Evolutionary conservation across 2,113 vertebrate species (phyloP), one percentile per base, ranked within the genome.

Genomic region (Psittacula cyanocephala): DNA sequence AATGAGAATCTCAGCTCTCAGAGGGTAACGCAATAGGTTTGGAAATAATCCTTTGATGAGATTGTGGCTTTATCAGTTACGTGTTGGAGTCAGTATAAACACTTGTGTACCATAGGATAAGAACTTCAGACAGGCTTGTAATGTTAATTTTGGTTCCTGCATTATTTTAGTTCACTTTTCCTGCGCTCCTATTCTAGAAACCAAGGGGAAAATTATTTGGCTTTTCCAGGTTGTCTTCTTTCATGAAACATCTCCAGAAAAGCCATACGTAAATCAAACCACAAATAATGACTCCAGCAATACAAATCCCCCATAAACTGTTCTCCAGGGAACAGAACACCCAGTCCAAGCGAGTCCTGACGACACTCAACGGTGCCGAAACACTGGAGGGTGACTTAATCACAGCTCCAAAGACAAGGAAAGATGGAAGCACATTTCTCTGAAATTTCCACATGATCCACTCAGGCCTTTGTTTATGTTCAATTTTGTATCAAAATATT

Each of bases 41-140:
- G 80, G 91, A 97, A 98, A 96, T 96, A 97, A 97, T 97, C 91
- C 94, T 97, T 97, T 95, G 95, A 95, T 97, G 91, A 97, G 89
- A 96, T 33, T 97, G 91, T 92, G 75, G 86, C 79, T 97, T 97
- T 97, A 97, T 98, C 96, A 92, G 94, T 86, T 97, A 65, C 41
- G 71, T 86, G 97, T 96, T 85, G 84, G 75, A 97, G 69, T 91
- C 85, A 81, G 53, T 85, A 95, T 93, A 97, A 97, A 97, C 89
- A 89, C 78, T 94, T 86, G 70, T 74, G 71, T 78, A 92, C 92
- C 16, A 37, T 10, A 96, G 89, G 89, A 88, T 84, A 97, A 93
- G 88, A 95, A 93, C 41, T 94, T 84, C 55, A 84, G 88, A 95
- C 77, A 72, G 69, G 35, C 33, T 88, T 92, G 80, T 25, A 63